These are phyloP conservation scores for Istiophorus platypterus DNA, from an alignment of 2,113 vertebrate species.

Conservation along the genomic window DNA sequence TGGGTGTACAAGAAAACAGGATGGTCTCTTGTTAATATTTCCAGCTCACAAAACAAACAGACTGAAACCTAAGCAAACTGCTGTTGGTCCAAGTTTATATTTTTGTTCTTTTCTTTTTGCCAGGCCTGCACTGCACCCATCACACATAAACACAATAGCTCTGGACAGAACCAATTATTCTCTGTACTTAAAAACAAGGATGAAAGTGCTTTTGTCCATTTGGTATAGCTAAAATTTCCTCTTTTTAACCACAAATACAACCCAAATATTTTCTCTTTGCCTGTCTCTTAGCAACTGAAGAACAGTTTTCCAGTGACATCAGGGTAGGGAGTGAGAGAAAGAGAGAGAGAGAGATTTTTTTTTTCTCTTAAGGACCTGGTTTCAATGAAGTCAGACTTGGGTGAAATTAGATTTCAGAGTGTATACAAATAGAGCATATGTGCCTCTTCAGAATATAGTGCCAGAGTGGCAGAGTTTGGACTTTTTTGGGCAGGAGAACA, in stretches of 20 bases:
- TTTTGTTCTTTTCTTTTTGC: constrained; percentile 50
- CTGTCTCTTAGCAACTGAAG: constrained; percentile 84
- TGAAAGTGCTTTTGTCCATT: constrained; percentile 73
- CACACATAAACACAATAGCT: constrained; percentile 56
- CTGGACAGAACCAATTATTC: constrained; percentile 56
- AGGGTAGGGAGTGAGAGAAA: constrained; percentile 68
- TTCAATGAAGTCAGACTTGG: constrained; percentile 70
- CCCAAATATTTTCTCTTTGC: constrained; percentile 83
- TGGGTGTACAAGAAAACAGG: constrained; percentile 44
- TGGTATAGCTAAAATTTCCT: constrained; percentile 68
- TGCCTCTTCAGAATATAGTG: constrained; percentile 24
- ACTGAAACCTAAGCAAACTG: constrained; percentile 55
- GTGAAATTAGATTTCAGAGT: constrained; percentile 65
- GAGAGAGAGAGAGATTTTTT: constrained; percentile 39
- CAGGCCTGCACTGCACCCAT: constrained; percentile 18
- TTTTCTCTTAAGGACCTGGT: constrained; percentile 52
- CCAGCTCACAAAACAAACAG: constrained; percentile 40
- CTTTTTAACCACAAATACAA: constrained; percentile 75
- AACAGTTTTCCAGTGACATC: constrained; percentile 85
- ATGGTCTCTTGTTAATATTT: constrained; percentile 51
- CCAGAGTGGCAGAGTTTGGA: constrained; percentile 21
- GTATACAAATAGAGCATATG: constrained; percentile 49
- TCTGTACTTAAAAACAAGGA: constrained; percentile 68
- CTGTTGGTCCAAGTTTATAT: constrained; percentile 38
- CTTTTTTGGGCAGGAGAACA: neutral